Conservation (phyloP, 2,113 vertebrate genomes). For the Porphyrio hochstetteri region DNA sequence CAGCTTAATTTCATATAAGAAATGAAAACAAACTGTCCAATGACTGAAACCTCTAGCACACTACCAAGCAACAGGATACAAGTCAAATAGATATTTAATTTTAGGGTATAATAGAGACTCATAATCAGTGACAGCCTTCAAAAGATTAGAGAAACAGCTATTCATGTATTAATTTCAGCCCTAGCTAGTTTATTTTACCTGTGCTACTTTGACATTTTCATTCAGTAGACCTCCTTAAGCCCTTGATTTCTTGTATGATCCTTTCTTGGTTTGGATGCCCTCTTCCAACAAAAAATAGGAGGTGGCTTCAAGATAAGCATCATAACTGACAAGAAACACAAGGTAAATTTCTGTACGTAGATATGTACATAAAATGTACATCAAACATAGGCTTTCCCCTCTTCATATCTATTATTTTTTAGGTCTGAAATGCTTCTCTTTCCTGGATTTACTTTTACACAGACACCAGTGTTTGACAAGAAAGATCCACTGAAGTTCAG, state of each 20-base stretch:
- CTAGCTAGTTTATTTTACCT: not conserved
- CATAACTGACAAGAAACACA: not conserved
- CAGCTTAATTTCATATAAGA: not conserved
- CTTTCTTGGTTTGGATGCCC: not conserved
- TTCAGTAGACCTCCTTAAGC: not conserved
- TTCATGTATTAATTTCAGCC: not conserved
- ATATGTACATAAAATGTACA: not conserved
- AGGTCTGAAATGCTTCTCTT: not conserved
- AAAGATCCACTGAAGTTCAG: not conserved
- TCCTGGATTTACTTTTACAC: not conserved
- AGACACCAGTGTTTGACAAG: not conserved
- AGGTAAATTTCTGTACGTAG: not conserved
- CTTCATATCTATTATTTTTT: not conserved
- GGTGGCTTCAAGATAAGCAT: not conserved
- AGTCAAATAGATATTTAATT: not conserved
- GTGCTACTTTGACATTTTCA: not conserved
- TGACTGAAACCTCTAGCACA: not conserved
- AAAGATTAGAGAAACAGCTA: constrained; percentile 8
- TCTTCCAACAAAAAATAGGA: not conserved
- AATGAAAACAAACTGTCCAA: not conserved
- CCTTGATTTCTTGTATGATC: not conserved
- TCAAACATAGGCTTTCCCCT: not conserved
- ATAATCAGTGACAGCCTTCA: not conserved
- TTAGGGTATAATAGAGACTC: not conserved
- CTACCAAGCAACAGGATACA: not conserved